phyloP scores from a whole-genome alignment of 2,113 vertebrate species.

The Carassius auratus region DNA sequence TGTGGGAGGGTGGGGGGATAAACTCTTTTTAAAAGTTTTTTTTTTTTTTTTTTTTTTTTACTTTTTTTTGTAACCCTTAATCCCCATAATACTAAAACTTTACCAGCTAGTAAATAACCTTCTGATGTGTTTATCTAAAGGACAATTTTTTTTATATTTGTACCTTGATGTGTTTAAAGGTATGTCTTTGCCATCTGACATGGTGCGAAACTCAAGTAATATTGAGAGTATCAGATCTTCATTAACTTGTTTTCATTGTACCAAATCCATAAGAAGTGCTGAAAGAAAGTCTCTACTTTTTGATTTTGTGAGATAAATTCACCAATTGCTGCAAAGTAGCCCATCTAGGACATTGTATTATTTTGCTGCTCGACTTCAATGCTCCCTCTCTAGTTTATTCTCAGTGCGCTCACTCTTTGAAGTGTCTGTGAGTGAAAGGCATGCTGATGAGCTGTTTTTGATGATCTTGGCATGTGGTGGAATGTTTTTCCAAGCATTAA shows the following conservation, averaged over 20 bases:
- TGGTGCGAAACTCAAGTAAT: not conserved
- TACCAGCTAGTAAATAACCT: not conserved
- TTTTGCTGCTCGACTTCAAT: constrained; percentile 48
- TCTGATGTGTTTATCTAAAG: too few species aligned
- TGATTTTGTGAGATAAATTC: constrained; percentile 14
- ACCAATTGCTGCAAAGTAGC: constrained; percentile 50
- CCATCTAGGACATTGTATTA: constrained; percentile 52
- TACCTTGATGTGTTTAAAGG: too few species aligned
- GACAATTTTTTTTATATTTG: too few species aligned
- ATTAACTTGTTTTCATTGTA: not conserved
- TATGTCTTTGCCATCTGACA: not conserved
- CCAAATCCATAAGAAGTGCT: not conserved
- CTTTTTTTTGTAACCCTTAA: not conserved
- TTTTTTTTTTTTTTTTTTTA: too few species aligned
- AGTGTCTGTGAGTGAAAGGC: constrained; percentile 37
- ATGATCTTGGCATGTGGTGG: constrained; percentile 43
- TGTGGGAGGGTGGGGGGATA: not conserved
- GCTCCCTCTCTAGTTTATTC: constrained; percentile 38
- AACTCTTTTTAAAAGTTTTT: not conserved
- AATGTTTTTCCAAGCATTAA: constrained; percentile 40
- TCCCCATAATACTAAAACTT: not conserved
- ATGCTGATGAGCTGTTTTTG: constrained; percentile 53
- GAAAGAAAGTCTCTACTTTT: constrained; percentile 27
- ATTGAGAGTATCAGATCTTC: not conserved
- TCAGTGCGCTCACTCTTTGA: constrained; percentile 32